These are phyloP conservation scores for Macropis europaea DNA, from an alignment of 2,888 invertebrate genomes.

Conservation along the genomic window DNA sequence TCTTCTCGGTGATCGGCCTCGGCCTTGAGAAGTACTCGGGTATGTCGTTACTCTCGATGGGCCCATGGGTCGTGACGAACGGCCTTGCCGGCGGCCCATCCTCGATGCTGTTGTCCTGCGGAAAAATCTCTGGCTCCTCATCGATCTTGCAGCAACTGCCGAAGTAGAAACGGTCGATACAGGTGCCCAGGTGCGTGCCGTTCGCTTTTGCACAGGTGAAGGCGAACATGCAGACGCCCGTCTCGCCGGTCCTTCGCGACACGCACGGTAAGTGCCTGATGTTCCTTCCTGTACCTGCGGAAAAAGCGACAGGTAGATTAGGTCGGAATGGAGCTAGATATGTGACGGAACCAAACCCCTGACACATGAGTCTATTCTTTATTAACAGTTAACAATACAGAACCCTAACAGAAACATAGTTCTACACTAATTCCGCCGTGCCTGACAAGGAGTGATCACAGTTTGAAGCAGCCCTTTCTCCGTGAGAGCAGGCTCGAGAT, in stretches of 20 bases:
- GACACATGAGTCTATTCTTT: no score
- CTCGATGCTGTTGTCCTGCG: slow-evolving; percentile 84
- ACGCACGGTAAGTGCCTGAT: slow-evolving; percentile 94
- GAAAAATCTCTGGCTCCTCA: slow-evolving; percentile 82
- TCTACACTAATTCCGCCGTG: no score
- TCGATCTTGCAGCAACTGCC: slow-evolving; percentile 93
- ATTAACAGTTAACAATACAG: no score
- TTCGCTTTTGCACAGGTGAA: slow-evolving; percentile 95
- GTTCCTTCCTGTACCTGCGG: slow-evolving; percentile 91
- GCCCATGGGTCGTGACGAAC: slow-evolving; percentile 66
- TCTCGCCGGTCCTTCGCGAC: slow-evolving; percentile 88
- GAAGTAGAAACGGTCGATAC: slow-evolving; percentile 96
- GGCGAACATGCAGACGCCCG: slow-evolving; percentile 96
- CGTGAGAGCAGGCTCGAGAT: no score
- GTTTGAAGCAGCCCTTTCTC: no score
- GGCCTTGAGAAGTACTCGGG: slow-evolving; percentile 72
- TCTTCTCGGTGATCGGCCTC: slow-evolving; percentile 67
- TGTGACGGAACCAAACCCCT: no score
- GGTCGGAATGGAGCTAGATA: no score
- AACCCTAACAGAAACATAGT: no score
- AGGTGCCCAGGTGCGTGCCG: slow-evolving; percentile 94
- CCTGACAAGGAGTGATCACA: no score
- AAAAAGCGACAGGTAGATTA: no score
- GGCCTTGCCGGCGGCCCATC: slow-evolving; percentile 77
- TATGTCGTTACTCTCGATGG: slow-evolving; percentile 76